These are phyloP conservation scores for Toxotes chatareus DNA, from an alignment of 2,113 vertebrate genomes.

Conservation along the genomic window DNA sequence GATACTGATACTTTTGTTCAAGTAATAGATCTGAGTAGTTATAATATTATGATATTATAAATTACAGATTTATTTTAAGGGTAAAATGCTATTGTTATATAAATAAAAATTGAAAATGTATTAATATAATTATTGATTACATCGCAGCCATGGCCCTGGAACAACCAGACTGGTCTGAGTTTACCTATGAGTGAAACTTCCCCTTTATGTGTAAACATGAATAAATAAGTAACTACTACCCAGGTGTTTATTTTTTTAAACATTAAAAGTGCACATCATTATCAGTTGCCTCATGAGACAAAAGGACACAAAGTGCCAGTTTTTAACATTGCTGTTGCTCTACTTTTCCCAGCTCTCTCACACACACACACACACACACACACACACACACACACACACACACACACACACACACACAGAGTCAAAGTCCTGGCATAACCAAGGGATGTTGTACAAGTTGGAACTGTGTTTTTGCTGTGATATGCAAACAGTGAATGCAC, in stretches of 20 bases:
- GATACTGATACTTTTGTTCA: no score
- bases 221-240: neutral
- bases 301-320: neutral
- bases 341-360: conserved; percentile 1
- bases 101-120: neutral
- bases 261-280: neutral
- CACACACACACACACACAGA: neutral
- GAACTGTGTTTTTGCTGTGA: conserved; percentile 14
- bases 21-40: no score
- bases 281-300: neutral
- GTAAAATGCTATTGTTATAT: no score
- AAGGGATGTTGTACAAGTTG: neutral
- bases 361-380: neutral
- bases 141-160: neutral
- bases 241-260: neutral
- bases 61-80: neutral
- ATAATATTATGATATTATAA: neutral
- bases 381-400: neutral
- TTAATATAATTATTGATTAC: neutral
- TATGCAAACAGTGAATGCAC: conserved; percentile 2
- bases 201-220: neutral
- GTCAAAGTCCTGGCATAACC: conserved; percentile 39
- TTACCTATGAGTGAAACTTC: neutral
- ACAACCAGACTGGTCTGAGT: neutral
- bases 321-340: neutral